Conservation (phyloP, 2,797 vertebrate genomes). For the Otolemur crassicaudatus region DNA sequence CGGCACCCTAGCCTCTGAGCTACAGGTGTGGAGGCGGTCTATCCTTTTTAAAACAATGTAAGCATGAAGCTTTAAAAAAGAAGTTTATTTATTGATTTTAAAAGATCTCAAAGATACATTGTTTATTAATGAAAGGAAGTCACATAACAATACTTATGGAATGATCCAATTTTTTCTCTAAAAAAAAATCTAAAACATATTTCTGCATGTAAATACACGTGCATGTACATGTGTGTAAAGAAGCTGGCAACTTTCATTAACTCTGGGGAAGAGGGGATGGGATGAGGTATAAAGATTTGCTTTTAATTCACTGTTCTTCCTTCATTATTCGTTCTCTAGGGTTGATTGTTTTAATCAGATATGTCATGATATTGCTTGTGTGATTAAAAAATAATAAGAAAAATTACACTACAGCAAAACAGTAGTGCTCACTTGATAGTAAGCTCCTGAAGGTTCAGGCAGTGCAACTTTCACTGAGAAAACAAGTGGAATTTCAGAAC, state of each 20-base stretch:
- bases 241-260: neutral
- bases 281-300: neutral
- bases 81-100: neutral
- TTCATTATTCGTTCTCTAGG: neutral
- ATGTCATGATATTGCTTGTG: neutral
- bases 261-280: neutral
- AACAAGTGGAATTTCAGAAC: neutral
- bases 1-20: no score
- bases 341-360: neutral
- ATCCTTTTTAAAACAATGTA: neutral
- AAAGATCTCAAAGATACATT: neutral
- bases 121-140: neutral
- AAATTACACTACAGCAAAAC: neutral
- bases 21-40: no score
- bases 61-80: neutral
- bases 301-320: conserved; percentile 12
- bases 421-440: neutral
- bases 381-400: neutral
- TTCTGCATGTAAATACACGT: neutral
- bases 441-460: neutral
- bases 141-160: neutral
- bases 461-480: neutral
- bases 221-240: no score
- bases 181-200: neutral
- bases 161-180: neutral